Conservation (phyloP, 2,797 vertebrate species). For the Ptychobarbus kaznakovi region DNA sequence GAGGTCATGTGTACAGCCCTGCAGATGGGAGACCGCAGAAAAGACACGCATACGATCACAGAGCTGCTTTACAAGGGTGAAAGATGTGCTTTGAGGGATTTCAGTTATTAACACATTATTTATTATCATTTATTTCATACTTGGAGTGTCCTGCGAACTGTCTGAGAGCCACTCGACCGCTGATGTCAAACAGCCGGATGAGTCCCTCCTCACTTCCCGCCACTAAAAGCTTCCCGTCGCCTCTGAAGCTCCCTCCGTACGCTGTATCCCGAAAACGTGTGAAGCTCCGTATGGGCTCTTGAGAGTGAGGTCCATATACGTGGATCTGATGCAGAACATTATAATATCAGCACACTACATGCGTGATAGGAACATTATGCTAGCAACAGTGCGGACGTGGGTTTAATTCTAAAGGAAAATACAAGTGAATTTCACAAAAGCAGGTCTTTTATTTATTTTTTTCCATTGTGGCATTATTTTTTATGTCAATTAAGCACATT, state of each 20-base stretch:
- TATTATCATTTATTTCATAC: neutral
- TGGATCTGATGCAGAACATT: slow-evolving; percentile 81
- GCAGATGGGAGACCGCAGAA: slow-evolving; percentile 26
- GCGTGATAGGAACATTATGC: neutral
- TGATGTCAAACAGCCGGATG: slow-evolving; percentile 87
- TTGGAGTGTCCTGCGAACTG: slow-evolving; percentile 85
- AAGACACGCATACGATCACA: neutral
- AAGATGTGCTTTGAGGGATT: neutral
- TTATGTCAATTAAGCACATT: neutral
- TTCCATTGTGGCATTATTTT: neutral
- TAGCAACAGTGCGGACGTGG: neutral
- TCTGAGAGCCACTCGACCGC: slow-evolving; percentile 86
- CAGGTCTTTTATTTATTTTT: neutral
- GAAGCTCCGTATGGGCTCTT: slow-evolving; percentile 90
- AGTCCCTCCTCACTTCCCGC: slow-evolving; percentile 89
- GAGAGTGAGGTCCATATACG: slow-evolving; percentile 90
- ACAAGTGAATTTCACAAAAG: neutral
- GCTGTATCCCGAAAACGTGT: slow-evolving; percentile 91
- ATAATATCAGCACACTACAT: neutral
- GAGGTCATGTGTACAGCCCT: slow-evolving; percentile 91
- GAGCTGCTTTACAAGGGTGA: neutral
- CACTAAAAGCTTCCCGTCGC: slow-evolving; percentile 88
- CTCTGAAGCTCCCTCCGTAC: slow-evolving; percentile 88
- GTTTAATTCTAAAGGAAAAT: neutral
- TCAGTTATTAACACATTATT: neutral